phyloP scores from a whole-genome alignment of 2,113 vertebrate species.

The Pitta sordida region DNA sequence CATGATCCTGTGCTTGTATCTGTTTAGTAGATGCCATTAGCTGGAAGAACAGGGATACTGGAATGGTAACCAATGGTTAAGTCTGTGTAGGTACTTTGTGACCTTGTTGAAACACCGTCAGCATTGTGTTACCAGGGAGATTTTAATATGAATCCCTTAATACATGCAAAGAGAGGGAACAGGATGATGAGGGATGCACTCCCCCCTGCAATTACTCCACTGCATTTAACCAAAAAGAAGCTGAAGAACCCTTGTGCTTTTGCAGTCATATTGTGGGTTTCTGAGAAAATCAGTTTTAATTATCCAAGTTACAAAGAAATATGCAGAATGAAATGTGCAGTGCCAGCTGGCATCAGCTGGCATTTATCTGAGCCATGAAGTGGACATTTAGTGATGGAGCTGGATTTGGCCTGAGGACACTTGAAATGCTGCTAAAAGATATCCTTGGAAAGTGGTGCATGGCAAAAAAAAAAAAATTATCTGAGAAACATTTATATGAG shows the following conservation, averaged over 20 bases:
- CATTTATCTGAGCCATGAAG: neutral
- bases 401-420: neutral
- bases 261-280: neutral
- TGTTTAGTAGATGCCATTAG: neutral
- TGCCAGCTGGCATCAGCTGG: accelerated
- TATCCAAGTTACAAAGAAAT: neutral
- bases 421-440: neutral
- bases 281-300: neutral
- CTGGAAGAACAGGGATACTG: neutral
- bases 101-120: neutral
- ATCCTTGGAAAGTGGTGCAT: neutral
- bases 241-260: neutral
- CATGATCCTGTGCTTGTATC: neutral
- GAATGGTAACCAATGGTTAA: neutral
- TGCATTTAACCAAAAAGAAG: neutral
- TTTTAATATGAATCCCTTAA: neutral
- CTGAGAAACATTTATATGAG: neutral
- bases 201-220: neutral
- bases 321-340: neutral
- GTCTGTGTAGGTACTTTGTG: neutral
- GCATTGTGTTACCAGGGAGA: neutral
- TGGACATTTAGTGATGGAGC: neutral
- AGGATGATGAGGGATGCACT: accelerated
- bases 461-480: neutral
- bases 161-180: neutral